Percentiles rank a stretch among this genome's conserved stretches.
Conservation (phyloP, 2,888 invertebrate species). For the Megalurothrips usitatus region DNA sequence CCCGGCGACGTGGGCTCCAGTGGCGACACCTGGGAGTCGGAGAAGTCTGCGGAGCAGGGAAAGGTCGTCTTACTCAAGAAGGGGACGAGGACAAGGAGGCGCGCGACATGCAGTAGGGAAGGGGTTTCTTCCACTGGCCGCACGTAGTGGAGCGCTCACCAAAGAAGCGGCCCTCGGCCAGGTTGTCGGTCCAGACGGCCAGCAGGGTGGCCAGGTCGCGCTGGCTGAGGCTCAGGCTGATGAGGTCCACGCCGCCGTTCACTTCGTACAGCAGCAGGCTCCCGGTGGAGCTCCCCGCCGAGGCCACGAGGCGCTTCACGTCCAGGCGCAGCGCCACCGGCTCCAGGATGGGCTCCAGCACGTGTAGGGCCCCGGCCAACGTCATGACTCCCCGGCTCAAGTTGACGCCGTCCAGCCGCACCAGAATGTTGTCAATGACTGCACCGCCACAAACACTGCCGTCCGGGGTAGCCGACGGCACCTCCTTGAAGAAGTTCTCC, state of each 20-base stretch:
- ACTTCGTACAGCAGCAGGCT: slow-evolving; percentile 53
- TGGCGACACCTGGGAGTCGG: slow-evolving; percentile 44
- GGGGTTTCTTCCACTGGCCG: neutral
- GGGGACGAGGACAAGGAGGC: no score
- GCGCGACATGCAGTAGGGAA: no score
- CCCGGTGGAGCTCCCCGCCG: slow-evolving; percentile 41
- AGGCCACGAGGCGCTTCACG: slow-evolving; percentile 60
- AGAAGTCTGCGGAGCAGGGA: neutral
- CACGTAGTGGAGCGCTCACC: slow-evolving; percentile 40
- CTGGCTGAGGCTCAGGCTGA: slow-evolving; percentile 67
- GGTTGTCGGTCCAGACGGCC: slow-evolving; percentile 67
- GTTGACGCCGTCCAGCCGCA: slow-evolving; percentile 64
- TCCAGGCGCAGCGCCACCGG: slow-evolving; percentile 67
- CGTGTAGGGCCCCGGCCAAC: slow-evolving; percentile 65
- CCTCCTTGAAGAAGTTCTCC: slow-evolving; percentile 72
- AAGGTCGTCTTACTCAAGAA: neutral
- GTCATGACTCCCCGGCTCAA: slow-evolving; percentile 68
- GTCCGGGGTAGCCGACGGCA: slow-evolving; percentile 44
- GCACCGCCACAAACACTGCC: slow-evolving; percentile 36
- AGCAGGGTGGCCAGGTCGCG: slow-evolving; percentile 67
- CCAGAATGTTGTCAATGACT: slow-evolving; percentile 64
- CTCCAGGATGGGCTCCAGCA: slow-evolving; percentile 71
- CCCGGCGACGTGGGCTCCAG: slow-evolving; percentile 42
- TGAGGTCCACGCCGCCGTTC: slow-evolving; percentile 60
- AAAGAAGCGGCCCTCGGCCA: slow-evolving; percentile 56